Conservation (phyloP, 2,888 invertebrate species). For the Netelia virgata region DNA sequence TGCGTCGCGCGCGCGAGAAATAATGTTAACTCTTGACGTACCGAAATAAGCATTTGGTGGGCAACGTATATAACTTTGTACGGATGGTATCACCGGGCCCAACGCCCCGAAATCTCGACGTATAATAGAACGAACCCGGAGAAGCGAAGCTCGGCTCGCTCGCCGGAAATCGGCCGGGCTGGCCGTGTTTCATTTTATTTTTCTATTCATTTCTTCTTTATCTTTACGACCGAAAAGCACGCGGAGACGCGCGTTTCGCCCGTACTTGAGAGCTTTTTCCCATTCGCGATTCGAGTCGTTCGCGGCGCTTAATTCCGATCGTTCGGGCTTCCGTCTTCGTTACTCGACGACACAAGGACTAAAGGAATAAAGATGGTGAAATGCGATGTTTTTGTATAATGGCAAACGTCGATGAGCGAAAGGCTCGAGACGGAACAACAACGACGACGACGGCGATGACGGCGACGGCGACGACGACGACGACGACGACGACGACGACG, state of each 20-base stretch:
- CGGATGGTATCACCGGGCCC: conserved; percentile 56
- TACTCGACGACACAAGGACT: not conserved
- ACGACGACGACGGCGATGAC: not conserved
- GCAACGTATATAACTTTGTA: conserved; percentile 64
- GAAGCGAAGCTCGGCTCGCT: conserved; percentile 26
- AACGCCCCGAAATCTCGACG: conserved; percentile 43
- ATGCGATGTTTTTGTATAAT: no score
- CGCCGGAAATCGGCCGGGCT: conserved; percentile 47
- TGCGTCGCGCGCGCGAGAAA: conserved; percentile 54
- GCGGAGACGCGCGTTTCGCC: no score
- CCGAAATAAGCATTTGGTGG: conserved; percentile 66
- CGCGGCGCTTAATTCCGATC: no score
- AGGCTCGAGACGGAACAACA: not conserved
- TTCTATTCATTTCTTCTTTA: not conserved
- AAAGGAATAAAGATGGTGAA: not conserved
- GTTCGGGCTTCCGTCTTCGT: not conserved
- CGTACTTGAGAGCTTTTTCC: no score
- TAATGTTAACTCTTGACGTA: conserved; percentile 67
- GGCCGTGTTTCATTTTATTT: not conserved
- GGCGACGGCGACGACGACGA: not conserved
- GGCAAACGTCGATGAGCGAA: no score
- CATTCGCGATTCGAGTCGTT: no score
- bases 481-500: conserved; percentile 1
- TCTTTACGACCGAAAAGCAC: not conserved
- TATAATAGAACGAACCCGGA: conserved; percentile 32